These are phyloP conservation scores for Erpetoichthys calabaricus DNA, from an alignment of 2,797 vertebrate genomes.

Conservation along the genomic window DNA sequence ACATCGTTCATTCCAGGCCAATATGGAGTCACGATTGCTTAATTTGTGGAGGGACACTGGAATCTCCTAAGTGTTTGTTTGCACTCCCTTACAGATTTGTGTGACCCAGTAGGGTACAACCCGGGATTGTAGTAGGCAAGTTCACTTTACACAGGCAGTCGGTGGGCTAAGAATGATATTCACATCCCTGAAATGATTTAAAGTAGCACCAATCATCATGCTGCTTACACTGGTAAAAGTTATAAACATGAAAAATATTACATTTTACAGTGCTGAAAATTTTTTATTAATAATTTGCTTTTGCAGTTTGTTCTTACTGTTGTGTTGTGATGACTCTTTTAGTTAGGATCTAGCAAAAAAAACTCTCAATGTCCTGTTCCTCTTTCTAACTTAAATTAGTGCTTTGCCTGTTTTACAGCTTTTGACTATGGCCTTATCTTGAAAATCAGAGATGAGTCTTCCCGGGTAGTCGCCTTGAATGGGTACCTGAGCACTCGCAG, in stretches of 20 bases:
- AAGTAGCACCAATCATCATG: no score
- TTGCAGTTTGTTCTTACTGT: conserved; percentile 25
- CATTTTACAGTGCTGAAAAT: conserved; percentile 18
- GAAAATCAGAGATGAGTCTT: conserved; percentile 65
- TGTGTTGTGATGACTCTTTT: conserved; percentile 13
- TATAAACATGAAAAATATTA: background rate
- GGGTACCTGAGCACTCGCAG: conserved; percentile 81
- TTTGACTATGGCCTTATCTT: conserved; percentile 73
- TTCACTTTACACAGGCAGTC: no score
- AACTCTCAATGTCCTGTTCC: conserved; percentile 26
- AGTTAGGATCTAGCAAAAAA: conserved; percentile 19
- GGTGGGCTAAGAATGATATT: no score
- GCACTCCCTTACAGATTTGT: no score
- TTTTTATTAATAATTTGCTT: conserved; percentile 27
- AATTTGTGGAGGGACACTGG: no score
- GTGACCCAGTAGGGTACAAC: no score
- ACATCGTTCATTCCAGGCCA: no score
- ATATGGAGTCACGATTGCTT: no score
- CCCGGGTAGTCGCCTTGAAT: conserved; percentile 67
- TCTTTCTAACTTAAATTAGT: conserved; percentile 18
- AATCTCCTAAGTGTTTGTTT: no score
- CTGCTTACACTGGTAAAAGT: no score
- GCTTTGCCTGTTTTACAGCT: conserved; percentile 54
- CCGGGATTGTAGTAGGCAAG: no score
- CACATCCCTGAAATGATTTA: no score